Percentiles rank a stretch among this genome's conserved stretches.
Evolutionary conservation across 2,888 invertebrate species (phyloP).

Genomic region (Heliothis peltigera): DNA sequence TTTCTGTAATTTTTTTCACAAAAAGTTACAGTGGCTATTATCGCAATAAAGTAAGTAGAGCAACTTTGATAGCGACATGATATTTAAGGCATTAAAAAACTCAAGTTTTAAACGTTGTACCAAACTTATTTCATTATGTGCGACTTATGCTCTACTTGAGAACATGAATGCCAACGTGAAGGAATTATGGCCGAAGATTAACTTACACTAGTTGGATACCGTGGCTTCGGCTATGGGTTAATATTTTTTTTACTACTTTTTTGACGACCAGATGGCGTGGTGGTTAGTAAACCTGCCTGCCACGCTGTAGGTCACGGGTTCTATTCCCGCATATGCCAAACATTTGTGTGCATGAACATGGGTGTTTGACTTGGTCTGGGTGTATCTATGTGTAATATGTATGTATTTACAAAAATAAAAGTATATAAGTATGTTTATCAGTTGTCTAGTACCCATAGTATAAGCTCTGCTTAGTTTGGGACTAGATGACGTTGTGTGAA

Average conservation of each 20-base stretch:
- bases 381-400: too few species aligned
- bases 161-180: slow-evolving; percentile 59
- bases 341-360: too few species aligned
- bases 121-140: slow-evolving; percentile 68
- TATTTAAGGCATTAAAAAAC: slow-evolving; percentile 63
- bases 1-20: slow-evolving; percentile 36
- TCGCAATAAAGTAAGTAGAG: slow-evolving; percentile 45
- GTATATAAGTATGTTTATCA: too few species aligned
- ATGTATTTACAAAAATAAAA: too few species aligned
- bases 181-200: slow-evolving; percentile 54
- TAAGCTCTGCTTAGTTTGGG: too few species aligned
- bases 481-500: too few species aligned
- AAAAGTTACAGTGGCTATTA: slow-evolving; percentile 36
- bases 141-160: slow-evolving; percentile 63
- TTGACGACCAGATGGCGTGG: too few species aligned
- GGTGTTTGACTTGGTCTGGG: too few species aligned
- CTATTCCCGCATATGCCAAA: too few species aligned
- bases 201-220: slow-evolving; percentile 26
- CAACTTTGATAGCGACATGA: slow-evolving; percentile 56
- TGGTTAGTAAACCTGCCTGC: too few species aligned
- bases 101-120: slow-evolving; percentile 54
- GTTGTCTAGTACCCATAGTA: too few species aligned
- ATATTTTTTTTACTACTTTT: not conserved
- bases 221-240: not conserved
- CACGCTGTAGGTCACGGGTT: too few species aligned